phyloP scores from a whole-genome alignment of 2,113 vertebrate genomes.

The Bambusicola thoracicus region DNA sequence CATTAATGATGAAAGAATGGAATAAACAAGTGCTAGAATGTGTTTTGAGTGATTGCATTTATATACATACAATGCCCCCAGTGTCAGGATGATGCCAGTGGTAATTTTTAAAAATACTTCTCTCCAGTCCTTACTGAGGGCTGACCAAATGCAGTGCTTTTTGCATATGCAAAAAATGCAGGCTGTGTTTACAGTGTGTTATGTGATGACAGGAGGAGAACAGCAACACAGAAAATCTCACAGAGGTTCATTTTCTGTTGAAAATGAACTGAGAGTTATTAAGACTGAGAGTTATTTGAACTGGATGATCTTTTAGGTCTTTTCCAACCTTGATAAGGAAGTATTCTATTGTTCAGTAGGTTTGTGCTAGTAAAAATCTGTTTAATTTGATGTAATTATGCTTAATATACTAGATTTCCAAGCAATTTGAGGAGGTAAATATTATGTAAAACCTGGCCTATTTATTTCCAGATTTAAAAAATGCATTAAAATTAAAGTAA shows the following conservation, averaged over 20 bases:
- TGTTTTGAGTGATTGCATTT: slow-evolving; percentile 3
- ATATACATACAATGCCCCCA: background rate
- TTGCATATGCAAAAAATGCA: background rate
- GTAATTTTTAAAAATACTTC: background rate
- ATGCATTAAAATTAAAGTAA: background rate
- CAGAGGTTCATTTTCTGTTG: slow-evolving; percentile 30
- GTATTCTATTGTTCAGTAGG: background rate
- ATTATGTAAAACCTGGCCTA: background rate
- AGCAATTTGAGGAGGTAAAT: background rate
- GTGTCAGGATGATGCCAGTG: background rate
- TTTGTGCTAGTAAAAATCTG: background rate
- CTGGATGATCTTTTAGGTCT: too few species aligned
- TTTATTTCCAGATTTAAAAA: background rate
- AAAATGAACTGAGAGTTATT: background rate
- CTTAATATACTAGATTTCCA: background rate
- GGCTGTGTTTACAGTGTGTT: background rate
- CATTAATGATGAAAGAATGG: slow-evolving; percentile 3
- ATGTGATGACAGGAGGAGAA: slow-evolving; percentile 7
- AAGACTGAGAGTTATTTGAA: too few species aligned
- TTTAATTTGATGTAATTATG: background rate
- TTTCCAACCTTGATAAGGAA: too few species aligned
- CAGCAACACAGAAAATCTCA: background rate
- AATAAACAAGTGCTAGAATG: slow-evolving; percentile 20
- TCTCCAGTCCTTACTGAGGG: background rate
- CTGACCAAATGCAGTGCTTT: background rate